These are phyloP conservation scores for Archocentrus centrarchus DNA, from an alignment of 2,113 vertebrate species.

Conservation along the genomic window DNA sequence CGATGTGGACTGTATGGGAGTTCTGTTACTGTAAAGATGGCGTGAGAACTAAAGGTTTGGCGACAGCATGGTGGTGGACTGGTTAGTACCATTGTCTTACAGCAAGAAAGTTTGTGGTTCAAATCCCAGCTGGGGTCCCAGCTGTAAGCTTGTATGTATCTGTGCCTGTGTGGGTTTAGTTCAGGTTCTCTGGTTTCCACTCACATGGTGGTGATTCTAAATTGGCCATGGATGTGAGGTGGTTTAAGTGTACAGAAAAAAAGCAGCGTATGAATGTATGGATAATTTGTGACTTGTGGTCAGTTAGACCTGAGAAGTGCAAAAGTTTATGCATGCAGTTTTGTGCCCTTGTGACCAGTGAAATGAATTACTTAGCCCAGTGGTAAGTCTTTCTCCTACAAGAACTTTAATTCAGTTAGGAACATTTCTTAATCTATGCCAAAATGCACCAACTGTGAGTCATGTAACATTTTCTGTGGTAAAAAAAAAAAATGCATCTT, in stretches of 20 bases:
- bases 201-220: background rate
- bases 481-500: background rate
- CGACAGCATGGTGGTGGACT: background rate
- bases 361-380: background rate
- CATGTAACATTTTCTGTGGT: background rate
- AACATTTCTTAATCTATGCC: background rate
- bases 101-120: background rate
- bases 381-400: background rate
- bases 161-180: background rate
- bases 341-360: background rate
- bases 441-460: background rate
- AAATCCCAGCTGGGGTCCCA: background rate
- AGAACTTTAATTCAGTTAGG: background rate
- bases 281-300: background rate
- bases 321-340: background rate
- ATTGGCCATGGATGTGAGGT: background rate
- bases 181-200: background rate
- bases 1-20: background rate
- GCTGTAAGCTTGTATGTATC: background rate
- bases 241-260: background rate
- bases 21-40: background rate
- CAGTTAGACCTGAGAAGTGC: no score
- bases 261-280: background rate
- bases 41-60: background rate
- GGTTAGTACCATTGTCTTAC: background rate